Evolutionary conservation across 2,888 invertebrate genomes (phyloP).

Genomic region (Sarcophaga caerulescens): DNA sequence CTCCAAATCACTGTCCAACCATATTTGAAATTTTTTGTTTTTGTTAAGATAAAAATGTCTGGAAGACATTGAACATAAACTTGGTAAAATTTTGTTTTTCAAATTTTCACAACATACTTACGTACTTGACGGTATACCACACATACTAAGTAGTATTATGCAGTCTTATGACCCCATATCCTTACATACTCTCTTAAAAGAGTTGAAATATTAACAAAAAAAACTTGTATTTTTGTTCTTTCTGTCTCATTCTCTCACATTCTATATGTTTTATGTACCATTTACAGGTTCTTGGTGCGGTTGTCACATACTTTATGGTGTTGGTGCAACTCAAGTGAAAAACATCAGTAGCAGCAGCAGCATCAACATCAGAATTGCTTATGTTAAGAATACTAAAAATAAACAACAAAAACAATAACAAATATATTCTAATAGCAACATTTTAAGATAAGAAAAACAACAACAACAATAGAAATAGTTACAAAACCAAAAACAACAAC

Average conservation of each 20-base stretch:
- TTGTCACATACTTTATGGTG: conserved; percentile 96
- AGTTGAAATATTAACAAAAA: no score
- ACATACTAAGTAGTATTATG: no score
- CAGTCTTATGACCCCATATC: no score
- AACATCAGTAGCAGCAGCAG: conserved; percentile 25
- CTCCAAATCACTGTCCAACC: no score
- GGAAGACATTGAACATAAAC: no score
- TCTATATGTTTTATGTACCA: conserved; percentile 15
- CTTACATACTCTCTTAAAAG: no score
- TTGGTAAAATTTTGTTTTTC: no score
- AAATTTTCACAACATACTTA: no score
- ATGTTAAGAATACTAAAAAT: not conserved
- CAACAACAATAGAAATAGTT: not conserved
- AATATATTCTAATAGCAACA: conserved; percentile 23
- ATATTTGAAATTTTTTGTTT: no score
- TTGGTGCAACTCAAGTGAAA: conserved; percentile 91
- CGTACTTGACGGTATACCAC: no score
- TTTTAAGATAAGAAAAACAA: conserved; percentile 30
- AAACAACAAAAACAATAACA: not conserved
- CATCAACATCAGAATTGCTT: not conserved
- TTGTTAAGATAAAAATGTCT: no score
- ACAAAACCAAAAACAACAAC: conserved; percentile 36
- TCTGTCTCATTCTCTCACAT: not conserved
- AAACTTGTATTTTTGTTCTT: no score
- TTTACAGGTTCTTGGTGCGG: conserved; percentile 90